Evolutionary conservation across 2,888 invertebrate genomes (phyloP).

Genomic region (Notocelia uddmanniana): DNA sequence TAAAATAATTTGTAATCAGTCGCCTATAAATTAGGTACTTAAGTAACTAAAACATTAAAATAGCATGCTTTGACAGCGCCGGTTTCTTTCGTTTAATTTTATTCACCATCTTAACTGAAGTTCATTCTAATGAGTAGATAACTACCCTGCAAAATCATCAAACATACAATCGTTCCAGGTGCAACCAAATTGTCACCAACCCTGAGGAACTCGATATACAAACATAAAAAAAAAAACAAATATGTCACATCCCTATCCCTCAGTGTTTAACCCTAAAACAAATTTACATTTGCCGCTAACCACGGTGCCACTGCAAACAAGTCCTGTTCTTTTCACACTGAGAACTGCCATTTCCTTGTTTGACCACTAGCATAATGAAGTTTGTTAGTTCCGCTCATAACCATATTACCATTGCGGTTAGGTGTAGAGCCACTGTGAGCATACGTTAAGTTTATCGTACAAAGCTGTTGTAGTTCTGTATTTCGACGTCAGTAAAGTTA

Average conservation of each 20-base stretch:
- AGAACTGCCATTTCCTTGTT: constrained; percentile 14
- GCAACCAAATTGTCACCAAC: neutral
- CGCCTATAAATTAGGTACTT: no score
- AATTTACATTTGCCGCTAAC: constrained; percentile 15
- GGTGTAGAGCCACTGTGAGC: neutral
- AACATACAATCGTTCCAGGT: neutral
- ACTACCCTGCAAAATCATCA: no score
- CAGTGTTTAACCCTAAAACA: constrained; percentile 17
- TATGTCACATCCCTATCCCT: constrained; percentile 27
- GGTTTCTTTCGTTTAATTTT: no score
- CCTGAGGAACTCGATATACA: constrained; percentile 14
- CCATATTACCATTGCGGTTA: constrained; percentile 18
- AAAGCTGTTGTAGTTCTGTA: neutral
- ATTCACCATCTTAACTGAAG: no score
- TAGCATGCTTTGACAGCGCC: no score
- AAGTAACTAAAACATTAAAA: no score
- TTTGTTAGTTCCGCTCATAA: constrained; percentile 25
- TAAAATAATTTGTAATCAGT: no score
- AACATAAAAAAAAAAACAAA: constrained; percentile 32
- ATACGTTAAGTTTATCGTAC: neutral
- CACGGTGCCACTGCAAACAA: constrained; percentile 25
- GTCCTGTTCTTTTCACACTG: constrained; percentile 1
- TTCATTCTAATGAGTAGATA: no score
- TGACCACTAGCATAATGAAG: constrained; percentile 16
- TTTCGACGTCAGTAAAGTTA: constrained; percentile 13